Base-by-base conservation (phyloP, 2,113 vertebrate genomes). In the Plecturocebus donacophilus region DNA sequence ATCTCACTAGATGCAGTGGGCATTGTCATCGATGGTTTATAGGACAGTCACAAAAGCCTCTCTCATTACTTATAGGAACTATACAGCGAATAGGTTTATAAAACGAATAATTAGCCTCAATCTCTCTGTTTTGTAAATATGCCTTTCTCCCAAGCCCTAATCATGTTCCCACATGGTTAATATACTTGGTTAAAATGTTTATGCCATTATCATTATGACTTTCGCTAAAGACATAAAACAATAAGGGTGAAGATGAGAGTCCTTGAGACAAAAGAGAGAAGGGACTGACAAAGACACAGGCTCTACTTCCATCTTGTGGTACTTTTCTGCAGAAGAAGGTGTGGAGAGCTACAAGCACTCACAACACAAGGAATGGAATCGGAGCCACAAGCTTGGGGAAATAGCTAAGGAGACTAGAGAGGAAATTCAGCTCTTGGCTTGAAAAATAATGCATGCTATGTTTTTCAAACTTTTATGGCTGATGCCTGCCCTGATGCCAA, bases 401-500 rank as follows among this genome's bases (percentile, higher is more conserved):
- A 81, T 4, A 56, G 76, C 30, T 25, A 17, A 92, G 64, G 52
- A 47, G 66, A 32, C 70, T 20, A 30, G 52, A 86, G 49, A 47
- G 42, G 52, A 94, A 92, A 87, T 30, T 71, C 6, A 66, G 45
- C n/a, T 23, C 73, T 81, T 56, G 68, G n/a, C 76, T 71, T 76
- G 86, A 66, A 83, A 71, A 95, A 83, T 58, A 91, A 35, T 85
- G 40, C 87, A 88, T 54, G 76, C 70, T 61, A n/a, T 58, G 58
- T 58, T 94, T 97, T 97, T 73, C 52, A 94, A 61, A 68, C 40
- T 95, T 94, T 93, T 68, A 91, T 8, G 64, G 42, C 77, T 68
- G 58, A 47, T 70, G 84, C 77, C 71, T 88, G 52, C 56, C 80
- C 40, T 10, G n/a, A 49, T 87, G 73, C 75, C 90, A 32, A 94